Conservation (phyloP, 2,888 invertebrate species). For the Thysanoteuthis rhombus region DNA sequence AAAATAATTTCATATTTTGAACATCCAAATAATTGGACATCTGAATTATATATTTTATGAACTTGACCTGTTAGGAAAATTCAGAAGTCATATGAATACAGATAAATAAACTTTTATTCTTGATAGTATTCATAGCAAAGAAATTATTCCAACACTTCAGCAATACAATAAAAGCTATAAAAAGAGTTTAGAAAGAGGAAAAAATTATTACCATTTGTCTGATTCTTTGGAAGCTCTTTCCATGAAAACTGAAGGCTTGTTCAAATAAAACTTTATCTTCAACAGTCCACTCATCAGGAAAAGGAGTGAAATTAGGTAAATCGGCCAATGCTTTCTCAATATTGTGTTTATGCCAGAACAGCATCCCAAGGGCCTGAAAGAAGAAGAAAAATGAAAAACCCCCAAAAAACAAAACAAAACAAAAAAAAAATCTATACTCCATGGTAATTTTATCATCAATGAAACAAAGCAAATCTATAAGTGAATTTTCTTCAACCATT, state of each 20-base stretch:
- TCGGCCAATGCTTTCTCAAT: slow-evolving; percentile 90
- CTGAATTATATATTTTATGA: background rate
- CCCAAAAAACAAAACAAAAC: background rate
- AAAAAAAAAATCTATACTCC: background rate
- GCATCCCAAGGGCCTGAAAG: slow-evolving; percentile 85
- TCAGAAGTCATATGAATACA: too few species aligned
- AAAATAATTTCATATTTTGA: slow-evolving; percentile 41
- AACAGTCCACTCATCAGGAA: slow-evolving; percentile 97
- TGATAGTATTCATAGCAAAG: background rate
- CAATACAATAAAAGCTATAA: background rate
- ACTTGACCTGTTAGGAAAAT: background rate
- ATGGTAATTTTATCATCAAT: too few species aligned
- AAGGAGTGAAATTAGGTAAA: slow-evolving; percentile 94
- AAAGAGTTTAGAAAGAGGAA: background rate
- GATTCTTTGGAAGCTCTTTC: slow-evolving; percentile 96
- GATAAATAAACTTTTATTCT: background rate
- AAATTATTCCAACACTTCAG: background rate
- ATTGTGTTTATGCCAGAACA: slow-evolving; percentile 98
- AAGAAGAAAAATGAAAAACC: background rate
- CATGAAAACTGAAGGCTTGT: slow-evolving; percentile 97
- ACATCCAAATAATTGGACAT: background rate
- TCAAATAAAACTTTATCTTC: slow-evolving; percentile 98
- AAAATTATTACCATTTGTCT: slow-evolving; percentile 87
- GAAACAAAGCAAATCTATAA: too few species aligned
- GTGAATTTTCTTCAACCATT: too few species aligned